A percentile compares a stretch with the other conserved stretches of the same genome.
Conservation (phyloP, 1,140 invertebrate species). For the Notospermus geniculatus region DNA sequence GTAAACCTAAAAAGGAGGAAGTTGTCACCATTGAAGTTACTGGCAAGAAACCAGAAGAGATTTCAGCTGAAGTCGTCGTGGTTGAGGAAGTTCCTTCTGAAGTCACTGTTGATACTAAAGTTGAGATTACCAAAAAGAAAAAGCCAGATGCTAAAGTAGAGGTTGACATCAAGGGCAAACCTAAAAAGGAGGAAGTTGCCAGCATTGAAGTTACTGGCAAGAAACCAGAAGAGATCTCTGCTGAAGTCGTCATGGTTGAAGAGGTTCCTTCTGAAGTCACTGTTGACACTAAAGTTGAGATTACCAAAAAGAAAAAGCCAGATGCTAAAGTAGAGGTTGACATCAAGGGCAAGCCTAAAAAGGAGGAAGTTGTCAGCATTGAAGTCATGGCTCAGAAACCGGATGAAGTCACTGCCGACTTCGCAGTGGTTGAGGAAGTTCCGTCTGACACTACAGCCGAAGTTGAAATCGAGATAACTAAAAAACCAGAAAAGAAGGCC, state of each 20-base stretch:
- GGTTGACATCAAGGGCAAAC: constrained; percentile 3
- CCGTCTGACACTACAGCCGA: constrained; percentile 15
- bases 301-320: constrained; percentile 13
- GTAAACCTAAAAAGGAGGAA: constrained; percentile 3
- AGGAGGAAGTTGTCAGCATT: constrained; percentile 5
- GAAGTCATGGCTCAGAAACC: constrained; percentile 11
- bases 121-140: constrained; percentile 17
- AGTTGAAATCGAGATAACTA: constrained; percentile 15
- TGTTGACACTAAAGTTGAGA: constrained; percentile 12
- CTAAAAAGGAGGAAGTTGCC: background rate
- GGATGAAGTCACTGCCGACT: constrained; percentile 10
- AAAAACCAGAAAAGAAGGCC: constrained; percentile 22
- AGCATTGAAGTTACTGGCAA: background rate
- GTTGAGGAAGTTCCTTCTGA: constrained; percentile 22
- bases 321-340: constrained; percentile 10
- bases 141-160: constrained; percentile 6
- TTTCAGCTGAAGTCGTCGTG: constrained; percentile 18
- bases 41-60: constrained; percentile 10
- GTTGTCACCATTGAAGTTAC: background rate
- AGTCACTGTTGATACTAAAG: constrained; percentile 21
- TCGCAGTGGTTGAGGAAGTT: constrained; percentile 13
- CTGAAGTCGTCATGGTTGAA: constrained; percentile 20
- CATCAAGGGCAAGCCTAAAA: constrained; percentile 1
- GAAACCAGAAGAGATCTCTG: background rate
- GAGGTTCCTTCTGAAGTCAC: constrained; percentile 8